Evolutionary conservation across 2,113 vertebrate species (phyloP), one percentile per base, ranked within the genome.

Genomic region (Montifringilla adamsi): DNA sequence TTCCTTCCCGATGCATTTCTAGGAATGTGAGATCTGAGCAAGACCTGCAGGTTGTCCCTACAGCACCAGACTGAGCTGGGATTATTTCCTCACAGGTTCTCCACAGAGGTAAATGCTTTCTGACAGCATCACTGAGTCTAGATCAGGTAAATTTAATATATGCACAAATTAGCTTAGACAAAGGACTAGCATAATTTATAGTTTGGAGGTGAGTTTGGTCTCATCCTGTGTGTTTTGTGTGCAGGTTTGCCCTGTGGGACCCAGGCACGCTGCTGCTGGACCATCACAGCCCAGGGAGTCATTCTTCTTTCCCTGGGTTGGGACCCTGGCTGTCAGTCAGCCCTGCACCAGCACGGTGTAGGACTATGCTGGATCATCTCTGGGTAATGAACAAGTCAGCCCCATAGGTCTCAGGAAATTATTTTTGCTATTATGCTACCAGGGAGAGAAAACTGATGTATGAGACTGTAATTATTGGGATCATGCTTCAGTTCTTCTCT

Each of bases 361-460:
- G 78, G 58, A 8, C 73, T 79, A 0, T 27, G 35, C 66, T 39
- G 76, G 64, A 78, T 59, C 76, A 47, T 55, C 35, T 31, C 5
- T 27, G 50, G 37, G 44, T 72, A 91, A 89, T 20, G 59, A 94
- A 68, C 67, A 83, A 87, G 53, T 66, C 90, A 92, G 87, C 31
- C 67, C 39, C 37, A 77, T 16, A 89, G 16, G 49, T 89, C 50
- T 91, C 30, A 31, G 83, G 60, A 68, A 91, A 77, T 62, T 74
- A 69, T 53, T 78, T 94, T 78, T 68, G 58, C 27, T 90, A 18
- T 46, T 95, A 53, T 44, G 82, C 37, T 90, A 76, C 68, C 41
- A 91, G 70, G 79, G 76, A 92, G 56, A 89, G 53, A 94, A 91
- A 92, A 43, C 76, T 87, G 88, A 91, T 11, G 28, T 80, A 83